These are phyloP conservation scores for Ginglymostoma cirratum DNA, from an alignment of 2,113 vertebrate species.

Conservation along the genomic window DNA sequence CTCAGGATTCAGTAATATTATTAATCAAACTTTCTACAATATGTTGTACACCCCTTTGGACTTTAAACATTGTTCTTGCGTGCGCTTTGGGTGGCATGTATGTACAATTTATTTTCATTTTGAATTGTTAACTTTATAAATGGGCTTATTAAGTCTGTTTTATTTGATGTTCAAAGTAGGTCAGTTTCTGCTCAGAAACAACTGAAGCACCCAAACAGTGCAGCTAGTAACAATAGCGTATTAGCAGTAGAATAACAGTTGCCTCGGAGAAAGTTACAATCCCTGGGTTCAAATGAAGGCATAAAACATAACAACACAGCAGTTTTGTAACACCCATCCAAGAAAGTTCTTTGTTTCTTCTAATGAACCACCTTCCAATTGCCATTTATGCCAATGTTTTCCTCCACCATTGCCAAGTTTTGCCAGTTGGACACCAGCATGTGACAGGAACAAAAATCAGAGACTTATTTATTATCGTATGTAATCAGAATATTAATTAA, in stretches of 20 bases:
- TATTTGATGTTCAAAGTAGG: conserved; percentile 16
- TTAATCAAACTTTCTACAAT: not conserved
- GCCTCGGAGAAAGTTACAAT: conserved; percentile 11
- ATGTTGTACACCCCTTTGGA: not conserved
- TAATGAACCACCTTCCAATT: conserved; percentile 5
- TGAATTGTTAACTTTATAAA: not conserved
- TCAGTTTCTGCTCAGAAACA: conserved; percentile 20
- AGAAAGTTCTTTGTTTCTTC: conserved; percentile 3
- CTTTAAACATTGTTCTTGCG: not conserved
- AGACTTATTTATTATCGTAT: not conserved
- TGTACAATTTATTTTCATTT: conserved; percentile 1
- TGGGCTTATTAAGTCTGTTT: not conserved
- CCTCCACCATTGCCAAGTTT: not conserved
- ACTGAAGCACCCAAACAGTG: not conserved
- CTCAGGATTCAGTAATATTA: too few relatives aligned
- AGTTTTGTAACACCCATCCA: conserved; percentile 25
- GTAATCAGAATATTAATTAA: conserved; percentile 10
- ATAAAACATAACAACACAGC: conserved; percentile 21
- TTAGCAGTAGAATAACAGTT: not conserved
- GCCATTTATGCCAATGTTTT: conserved; percentile 22
- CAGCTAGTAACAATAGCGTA: not conserved
- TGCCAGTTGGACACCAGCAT: conserved; percentile 2
- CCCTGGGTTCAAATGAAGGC: not conserved
- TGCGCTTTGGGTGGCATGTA: not conserved
- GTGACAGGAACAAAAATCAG: not conserved